These are phyloP conservation scores for Apteryx mantelli DNA, from an alignment of 2,113 vertebrate genomes.

Conservation along the genomic window DNA sequence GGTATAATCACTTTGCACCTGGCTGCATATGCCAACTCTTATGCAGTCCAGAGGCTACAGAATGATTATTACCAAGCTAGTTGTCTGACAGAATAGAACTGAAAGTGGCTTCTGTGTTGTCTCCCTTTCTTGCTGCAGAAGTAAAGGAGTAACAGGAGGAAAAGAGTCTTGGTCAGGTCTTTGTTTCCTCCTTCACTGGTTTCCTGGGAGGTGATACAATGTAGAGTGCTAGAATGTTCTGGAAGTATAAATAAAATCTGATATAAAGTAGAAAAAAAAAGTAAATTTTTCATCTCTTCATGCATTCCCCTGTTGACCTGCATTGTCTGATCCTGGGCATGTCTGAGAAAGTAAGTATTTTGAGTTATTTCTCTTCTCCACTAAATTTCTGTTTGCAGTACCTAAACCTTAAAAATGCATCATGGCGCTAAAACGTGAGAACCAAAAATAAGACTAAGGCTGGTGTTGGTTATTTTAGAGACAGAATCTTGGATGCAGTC, in stretches of 20 bases:
- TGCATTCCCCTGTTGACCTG: background rate
- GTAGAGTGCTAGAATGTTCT: background rate
- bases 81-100: background rate
- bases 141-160: background rate
- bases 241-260: background rate
- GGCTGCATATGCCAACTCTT: background rate
- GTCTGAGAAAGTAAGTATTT: background rate
- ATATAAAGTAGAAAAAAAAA: background rate
- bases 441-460: background rate
- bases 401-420: background rate
- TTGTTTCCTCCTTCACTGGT: background rate
- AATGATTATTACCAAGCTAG: background rate
- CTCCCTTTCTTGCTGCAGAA: background rate
- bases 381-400: background rate
- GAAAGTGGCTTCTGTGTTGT: background rate
- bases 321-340: background rate
- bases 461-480: background rate
- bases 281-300: background rate
- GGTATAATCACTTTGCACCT: rapidly evolving
- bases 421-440: background rate
- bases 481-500: background rate
- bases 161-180: background rate
- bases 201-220: background rate
- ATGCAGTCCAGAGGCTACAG: background rate
- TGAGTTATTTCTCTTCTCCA: background rate